Evolutionary conservation across 2,888 invertebrate species (phyloP).

Genomic region (Pollenia angustigena): DNA sequence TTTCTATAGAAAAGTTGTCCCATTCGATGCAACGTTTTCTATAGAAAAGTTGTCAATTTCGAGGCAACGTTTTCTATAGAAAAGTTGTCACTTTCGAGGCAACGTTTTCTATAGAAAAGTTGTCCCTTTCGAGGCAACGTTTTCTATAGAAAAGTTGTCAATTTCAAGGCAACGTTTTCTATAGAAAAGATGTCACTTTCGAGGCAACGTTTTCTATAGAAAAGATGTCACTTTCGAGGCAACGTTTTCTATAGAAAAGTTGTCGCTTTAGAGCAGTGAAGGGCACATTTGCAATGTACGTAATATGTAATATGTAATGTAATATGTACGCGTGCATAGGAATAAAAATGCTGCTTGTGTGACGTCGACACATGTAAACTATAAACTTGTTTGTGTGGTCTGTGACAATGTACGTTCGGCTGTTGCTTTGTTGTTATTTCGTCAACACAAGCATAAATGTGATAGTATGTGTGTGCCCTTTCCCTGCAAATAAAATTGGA

Average conservation of each 20-base stretch:
- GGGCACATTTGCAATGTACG: no score
- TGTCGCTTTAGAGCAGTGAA: not conserved
- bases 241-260: not conserved
- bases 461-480: no score
- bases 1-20: not conserved
- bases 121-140: not conserved
- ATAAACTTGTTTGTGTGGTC: no score
- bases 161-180: not conserved
- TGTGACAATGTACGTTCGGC: no score
- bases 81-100: not conserved
- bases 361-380: no score
- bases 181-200: not conserved
- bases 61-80: constrained; percentile 1
- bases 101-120: not conserved
- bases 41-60: not conserved
- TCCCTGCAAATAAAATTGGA: no score
- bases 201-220: not conserved
- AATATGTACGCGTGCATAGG: no score
- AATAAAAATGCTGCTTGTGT: no score
- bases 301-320: no score
- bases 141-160: not conserved
- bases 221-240: no score
- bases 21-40: not conserved
- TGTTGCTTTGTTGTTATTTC: no score
- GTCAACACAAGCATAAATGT: no score